Evolutionary conservation across 1,140 invertebrate genomes (phyloP).

Genomic region (Manduca sexta): DNA sequence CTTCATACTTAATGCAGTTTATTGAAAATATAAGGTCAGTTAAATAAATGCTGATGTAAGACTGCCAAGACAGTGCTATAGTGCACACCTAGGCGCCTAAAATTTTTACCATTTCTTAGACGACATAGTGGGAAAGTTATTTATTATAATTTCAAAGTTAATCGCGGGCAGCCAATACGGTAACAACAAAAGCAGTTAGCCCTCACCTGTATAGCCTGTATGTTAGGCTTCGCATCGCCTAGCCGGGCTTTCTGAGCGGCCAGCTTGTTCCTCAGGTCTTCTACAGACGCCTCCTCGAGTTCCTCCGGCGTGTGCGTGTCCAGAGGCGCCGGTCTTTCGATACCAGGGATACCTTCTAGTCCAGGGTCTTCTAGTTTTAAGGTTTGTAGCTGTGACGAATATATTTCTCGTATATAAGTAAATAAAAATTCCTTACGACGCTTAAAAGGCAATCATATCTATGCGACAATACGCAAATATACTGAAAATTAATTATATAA

Average conservation of each 20-base stretch:
- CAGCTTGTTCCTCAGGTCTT: constrained; percentile 78
- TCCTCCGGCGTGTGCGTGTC: constrained; percentile 80
- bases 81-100: no score
- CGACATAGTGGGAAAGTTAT: no score
- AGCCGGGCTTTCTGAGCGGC: constrained; percentile 79
- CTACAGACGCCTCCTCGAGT: constrained; percentile 75
- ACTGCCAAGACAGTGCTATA: no score
- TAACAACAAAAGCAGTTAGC: neutral
- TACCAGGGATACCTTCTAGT: constrained; percentile 56
- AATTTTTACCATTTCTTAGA: no score
- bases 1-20: no score
- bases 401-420: neutral
- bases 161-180: neutral
- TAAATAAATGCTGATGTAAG: no score
- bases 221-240: constrained; percentile 83
- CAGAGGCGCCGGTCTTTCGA: constrained; percentile 69
- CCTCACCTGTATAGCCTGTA: constrained; percentile 83
- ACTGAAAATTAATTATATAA: no score
- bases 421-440: neutral
- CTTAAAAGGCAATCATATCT: no score
- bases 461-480: no score
- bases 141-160: neutral
- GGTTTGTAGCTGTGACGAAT: constrained; percentile 68
- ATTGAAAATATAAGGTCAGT: no score
- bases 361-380: constrained; percentile 81